These are phyloP conservation scores for Hylyphantes graminicola DNA, from an alignment of 1,140 invertebrate genomes.

Conservation along the genomic window DNA sequence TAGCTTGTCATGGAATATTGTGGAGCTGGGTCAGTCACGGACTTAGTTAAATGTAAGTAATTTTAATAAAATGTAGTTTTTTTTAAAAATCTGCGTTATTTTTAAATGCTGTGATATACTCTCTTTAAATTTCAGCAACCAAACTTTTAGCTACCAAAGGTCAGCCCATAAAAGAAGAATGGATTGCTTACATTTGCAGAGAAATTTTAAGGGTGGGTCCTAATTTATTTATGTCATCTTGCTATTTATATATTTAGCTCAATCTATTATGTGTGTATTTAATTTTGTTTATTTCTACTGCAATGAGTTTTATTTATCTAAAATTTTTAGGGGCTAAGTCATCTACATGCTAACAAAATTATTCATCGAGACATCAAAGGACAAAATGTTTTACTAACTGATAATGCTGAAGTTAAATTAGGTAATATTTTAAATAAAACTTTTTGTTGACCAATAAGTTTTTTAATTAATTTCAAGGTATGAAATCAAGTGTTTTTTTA, in stretches of 20 bases:
- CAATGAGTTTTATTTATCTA: background rate
- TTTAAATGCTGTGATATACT: background rate
- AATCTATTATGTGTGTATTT: background rate
- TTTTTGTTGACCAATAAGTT: background rate
- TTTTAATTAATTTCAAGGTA: background rate
- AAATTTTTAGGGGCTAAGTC: slow-evolving; percentile 83
- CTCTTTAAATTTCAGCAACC: background rate
- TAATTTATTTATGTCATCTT: background rate
- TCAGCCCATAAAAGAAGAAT: slow-evolving; percentile 98
- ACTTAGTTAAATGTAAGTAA: slow-evolving; percentile 90
- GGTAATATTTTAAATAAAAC: slow-evolving; percentile 70
- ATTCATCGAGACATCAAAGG: slow-evolving; percentile 99
- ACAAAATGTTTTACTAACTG: slow-evolving; percentile 98
- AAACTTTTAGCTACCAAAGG: slow-evolving; percentile 84
- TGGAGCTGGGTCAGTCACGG: slow-evolving; percentile 98
- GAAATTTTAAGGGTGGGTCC: slow-evolving; percentile 81
- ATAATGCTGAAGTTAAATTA: slow-evolving; percentile 99
- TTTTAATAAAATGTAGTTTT: background rate
- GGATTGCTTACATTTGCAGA: slow-evolving; percentile 99
- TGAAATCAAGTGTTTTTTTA: slow-evolving; percentile 1
- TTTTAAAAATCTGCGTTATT: background rate
- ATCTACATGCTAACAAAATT: slow-evolving; percentile 98
- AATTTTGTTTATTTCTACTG: background rate
- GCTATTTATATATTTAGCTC: background rate
- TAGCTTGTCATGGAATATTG: slow-evolving; percentile 99